Evolutionary conservation across 1,140 invertebrate genomes (phyloP), one percentile per base, ranked within the genome.

Genomic region (Papilio polyxenes): DNA sequence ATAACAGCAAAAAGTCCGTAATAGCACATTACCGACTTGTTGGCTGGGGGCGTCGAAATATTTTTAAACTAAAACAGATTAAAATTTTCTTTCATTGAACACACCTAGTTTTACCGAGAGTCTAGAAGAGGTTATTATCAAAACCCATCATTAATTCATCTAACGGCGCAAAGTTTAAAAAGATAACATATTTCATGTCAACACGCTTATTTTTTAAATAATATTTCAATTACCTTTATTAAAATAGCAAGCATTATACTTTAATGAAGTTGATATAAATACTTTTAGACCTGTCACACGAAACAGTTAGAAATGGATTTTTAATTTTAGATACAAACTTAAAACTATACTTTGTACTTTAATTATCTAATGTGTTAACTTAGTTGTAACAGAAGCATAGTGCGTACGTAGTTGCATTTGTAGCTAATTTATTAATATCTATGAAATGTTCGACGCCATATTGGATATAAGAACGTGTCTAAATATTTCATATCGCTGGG

Each of bases 401-500:
- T 53, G 13, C 13, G 56, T 59, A 59, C 7, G 56, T 59, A 20
- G 56, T 17, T 59, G n/a, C 31, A 31, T 37, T 81, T 23, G 31
- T 23, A 83, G 23, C 6, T 56, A 44, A 72, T 74, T 80, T 44
- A 59, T 59, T 65, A 31, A 65, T 31, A 31, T 31, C 20, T 65
- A 31, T 31, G 23, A 31, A 23, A 65, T 31, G 31, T 37, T 69
- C 23, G 65, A 72, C 23, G 65, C 65, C 65, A 72, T 72, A 49
- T 75, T 75, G 40, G 40, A 49, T 75, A 48, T 75, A 62, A 65
- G 37, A 72, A 72, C 65, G 13, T 69, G 78, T 80, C 78, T 80
- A 65, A 40, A 65, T 48, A 65, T 80, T 77, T 80, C 56, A 65
- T 80, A 80, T 65, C 78, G 37, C 78, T 31, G 40, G 13, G n/a